Evolutionary conservation across 2,888 invertebrate genomes (phyloP).

Genomic region (Aphidius colemani): DNA sequence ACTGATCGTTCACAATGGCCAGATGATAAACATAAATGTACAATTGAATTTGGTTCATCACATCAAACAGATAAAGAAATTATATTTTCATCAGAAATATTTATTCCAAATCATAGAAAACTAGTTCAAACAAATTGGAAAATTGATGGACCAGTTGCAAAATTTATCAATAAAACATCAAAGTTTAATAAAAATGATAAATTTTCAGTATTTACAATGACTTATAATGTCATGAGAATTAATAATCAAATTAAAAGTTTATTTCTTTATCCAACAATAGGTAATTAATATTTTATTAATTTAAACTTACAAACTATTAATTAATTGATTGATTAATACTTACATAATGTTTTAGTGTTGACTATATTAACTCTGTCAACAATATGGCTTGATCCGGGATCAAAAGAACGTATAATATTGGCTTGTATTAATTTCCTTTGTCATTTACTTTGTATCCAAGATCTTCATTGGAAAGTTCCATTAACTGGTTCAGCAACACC

Average conservation of each 20-base stretch:
- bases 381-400: constrained; percentile 64
- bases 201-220: constrained; percentile 65
- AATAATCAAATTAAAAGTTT: constrained; percentile 64
- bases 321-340: no score
- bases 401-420: constrained; percentile 64
- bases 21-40: constrained; percentile 69
- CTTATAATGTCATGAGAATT: constrained; percentile 64
- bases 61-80: constrained; percentile 68
- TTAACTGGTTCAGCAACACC: constrained; percentile 59
- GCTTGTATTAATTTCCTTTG: constrained; percentile 65
- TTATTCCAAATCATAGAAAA: constrained; percentile 9
- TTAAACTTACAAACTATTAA: background rate
- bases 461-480: constrained; percentile 65
- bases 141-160: constrained; percentile 57
- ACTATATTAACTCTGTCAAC: constrained; percentile 65
- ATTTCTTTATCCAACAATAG: constrained; percentile 62
- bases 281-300: constrained; percentile 39
- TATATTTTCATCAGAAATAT: constrained; percentile 52
- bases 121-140: constrained; percentile 64
- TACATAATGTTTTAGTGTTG: constrained; percentile 56
- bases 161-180: constrained; percentile 61
- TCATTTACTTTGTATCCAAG: constrained; percentile 65
- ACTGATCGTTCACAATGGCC: constrained; percentile 68
- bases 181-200: constrained; percentile 63
- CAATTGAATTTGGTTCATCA: constrained; percentile 69